These are phyloP conservation scores for Berghia stephanieae DNA, from an alignment of 1,140 invertebrate genomes.

Conservation along the genomic window DNA sequence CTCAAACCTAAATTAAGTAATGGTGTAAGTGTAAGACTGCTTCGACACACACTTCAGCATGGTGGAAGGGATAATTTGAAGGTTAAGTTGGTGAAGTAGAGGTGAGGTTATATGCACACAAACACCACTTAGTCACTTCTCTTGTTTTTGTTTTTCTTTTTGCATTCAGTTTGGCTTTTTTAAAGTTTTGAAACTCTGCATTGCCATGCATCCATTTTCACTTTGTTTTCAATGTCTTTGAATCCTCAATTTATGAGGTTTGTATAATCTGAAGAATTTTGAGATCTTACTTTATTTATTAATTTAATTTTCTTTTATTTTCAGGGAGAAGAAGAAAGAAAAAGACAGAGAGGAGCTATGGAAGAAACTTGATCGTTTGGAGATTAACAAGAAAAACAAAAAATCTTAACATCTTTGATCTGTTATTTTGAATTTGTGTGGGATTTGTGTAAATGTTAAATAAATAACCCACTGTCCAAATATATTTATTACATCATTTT, in stretches of 20 bases:
- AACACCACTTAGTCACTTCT: too few relatives aligned
- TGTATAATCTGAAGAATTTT: background rate
- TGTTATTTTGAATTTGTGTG: constrained; percentile 16
- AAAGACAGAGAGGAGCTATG: constrained; percentile 67
- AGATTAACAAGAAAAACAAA: constrained; percentile 56
- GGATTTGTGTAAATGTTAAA: constrained; percentile 20
- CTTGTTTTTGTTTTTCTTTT: too few relatives aligned
- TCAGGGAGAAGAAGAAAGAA: constrained; percentile 67
- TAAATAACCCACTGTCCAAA: constrained; percentile 22
- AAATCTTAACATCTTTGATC: constrained; percentile 35
- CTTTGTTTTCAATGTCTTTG: background rate
- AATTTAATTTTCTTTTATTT: constrained; percentile 30
- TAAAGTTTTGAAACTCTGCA: background rate
- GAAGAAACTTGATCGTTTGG: constrained; percentile 65
- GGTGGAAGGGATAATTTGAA: too few relatives aligned
- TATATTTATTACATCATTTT: constrained; percentile 33
- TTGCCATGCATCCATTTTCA: background rate
- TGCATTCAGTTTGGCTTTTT: too few relatives aligned
- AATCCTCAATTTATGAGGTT: background rate
- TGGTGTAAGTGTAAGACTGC: too few relatives aligned
- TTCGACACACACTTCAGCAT: too few relatives aligned
- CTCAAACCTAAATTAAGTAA: too few relatives aligned
- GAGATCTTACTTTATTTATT: background rate
- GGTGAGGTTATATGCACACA: too few relatives aligned
- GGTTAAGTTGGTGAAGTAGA: too few relatives aligned